Base-by-base conservation (phyloP, 37 sponge, comb jelly and placozoan genomes). In the Corticium candelabrum region DNA sequence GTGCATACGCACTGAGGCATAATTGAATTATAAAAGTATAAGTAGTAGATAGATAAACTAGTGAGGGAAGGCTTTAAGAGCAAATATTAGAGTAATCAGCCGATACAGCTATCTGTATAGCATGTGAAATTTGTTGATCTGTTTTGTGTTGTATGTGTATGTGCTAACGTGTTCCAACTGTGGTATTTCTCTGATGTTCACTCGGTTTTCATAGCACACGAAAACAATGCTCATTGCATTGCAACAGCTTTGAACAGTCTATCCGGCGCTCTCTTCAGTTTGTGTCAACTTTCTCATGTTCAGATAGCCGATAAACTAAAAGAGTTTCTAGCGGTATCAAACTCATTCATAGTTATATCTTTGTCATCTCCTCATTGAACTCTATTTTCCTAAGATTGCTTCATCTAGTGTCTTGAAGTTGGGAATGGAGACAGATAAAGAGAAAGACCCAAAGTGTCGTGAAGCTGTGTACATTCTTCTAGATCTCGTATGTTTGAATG, bases 181-280 rank as follows among this genome's bases (percentile, higher is more conserved):
- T n/a, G n/a, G n/a, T n/a, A n/a, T n/a, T n/a, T n/a, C n/a, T n/a
- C n/a, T 70, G 37, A 38, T 76, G 77, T 37, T 31, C 78, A 34
- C 35, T 3, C 57, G 37, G 3, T 33, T 36, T 72, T 40, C 39
- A 39, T 41, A 86, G 89, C 85, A 1, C 89, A 92, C 79, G 87
- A 89, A 74, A 93, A 93, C 82, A 93, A 93, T 78, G 90, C 88
- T 34, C 95, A 94, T 82, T 90, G 91, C 41, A 78, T 94, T n/a
- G 85, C 91, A 0, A 84, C 84, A 39, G 92, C 95, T 38, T 82
- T 94, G 43, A 90, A 90, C 40, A 50, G 82, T 30, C 72, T 94
- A 62, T 84, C 88, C 37, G 89, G 89, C 0, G 79, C 89, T 3
- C 76, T 94, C 41, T 94, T 94, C 80, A 71, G 84, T 2, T 78